Conservation (phyloP, 2,888 invertebrate genomes). For the Morinoia aosen region DNA sequence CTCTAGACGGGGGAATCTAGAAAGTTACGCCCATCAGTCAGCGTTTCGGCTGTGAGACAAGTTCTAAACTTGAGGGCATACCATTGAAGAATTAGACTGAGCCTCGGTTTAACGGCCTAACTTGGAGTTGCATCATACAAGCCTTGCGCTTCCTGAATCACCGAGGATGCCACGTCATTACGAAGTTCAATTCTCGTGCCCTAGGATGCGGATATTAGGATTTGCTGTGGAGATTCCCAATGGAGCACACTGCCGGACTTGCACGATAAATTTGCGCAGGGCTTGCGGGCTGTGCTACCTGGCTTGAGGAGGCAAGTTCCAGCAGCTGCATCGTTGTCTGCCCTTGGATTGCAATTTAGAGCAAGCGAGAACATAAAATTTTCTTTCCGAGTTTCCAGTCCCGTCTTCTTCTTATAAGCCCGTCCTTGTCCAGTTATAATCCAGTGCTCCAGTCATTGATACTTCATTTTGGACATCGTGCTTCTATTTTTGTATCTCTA, state of each 20-base stretch:
- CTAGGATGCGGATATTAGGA: neutral
- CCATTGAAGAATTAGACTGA: slow-evolving; percentile 10
- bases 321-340: too few relatives aligned
- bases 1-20: neutral
- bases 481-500: too few relatives aligned
- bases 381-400: too few relatives aligned
- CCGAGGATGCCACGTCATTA: neutral
- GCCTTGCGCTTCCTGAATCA: neutral
- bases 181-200: neutral
- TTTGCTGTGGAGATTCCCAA: neutral
- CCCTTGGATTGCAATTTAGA: too few relatives aligned
- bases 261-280: too few relatives aligned
- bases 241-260: neutral
- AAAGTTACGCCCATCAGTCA: slow-evolving; percentile 2
- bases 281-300: too few relatives aligned
- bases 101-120: neutral
- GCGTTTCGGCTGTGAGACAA: neutral
- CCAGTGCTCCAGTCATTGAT: too few relatives aligned
- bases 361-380: too few relatives aligned
- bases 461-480: too few relatives aligned
- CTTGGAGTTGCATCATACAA: neutral
- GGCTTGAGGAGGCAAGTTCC: too few relatives aligned
- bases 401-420: too few relatives aligned
- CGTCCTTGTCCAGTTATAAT: too few relatives aligned
- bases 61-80: neutral